Base-by-base conservation (phyloP, 2,888 invertebrate genomes). In the Caradrina clavipalpis region DNA sequence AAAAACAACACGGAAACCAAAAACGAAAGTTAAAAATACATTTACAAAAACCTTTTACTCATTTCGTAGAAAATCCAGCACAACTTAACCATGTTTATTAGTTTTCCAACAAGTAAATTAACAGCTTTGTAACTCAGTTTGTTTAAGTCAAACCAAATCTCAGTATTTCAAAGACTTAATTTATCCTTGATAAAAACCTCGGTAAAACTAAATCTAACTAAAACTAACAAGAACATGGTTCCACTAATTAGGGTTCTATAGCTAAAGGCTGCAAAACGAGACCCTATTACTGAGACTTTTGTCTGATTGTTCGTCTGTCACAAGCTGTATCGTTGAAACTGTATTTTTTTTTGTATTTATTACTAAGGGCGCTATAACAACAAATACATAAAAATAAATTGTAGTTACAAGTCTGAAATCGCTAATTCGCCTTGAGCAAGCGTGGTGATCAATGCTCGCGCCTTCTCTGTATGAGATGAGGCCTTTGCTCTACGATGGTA, bases 161-260 rank as follows among this genome's bases (percentile, higher is more conserved):
- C 45, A 58, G 47, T 60, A 26, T 69, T 69, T 57, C 50, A 55
- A 49, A 63, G 66, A 54, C 50, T 74, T n/a, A n/a, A n/a, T n/a
- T 58, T 58, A 56, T 64, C 35, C 47, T 26, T 53, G 26, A 53
- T 31, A 31, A 55, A 58, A 55, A 62, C 42, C 45, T 39, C 11
- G 26, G 51, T 8, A 22, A 53, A 75, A 68, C 51, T 78, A 47
- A 2, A 13, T 15, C 45, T 11, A 21, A 63, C 15, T 70, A 39
- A 51, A 47, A 53, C 49, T 56, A 49, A 13, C 39, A 15, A 15
- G n/a, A 63, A 56, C 57, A 58, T n/a, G 31, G 15, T 21, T 22
- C 19, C 13, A 39, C 39, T 53, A 31, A 8, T 35, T 8, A 8
- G 35, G 8, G 35, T 35, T 35, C 35, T 8, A n/a, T n/a, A n/a